These are phyloP conservation scores for Gorsachius magnificus DNA, from an alignment of 2,797 vertebrate species.

Conservation along the genomic window DNA sequence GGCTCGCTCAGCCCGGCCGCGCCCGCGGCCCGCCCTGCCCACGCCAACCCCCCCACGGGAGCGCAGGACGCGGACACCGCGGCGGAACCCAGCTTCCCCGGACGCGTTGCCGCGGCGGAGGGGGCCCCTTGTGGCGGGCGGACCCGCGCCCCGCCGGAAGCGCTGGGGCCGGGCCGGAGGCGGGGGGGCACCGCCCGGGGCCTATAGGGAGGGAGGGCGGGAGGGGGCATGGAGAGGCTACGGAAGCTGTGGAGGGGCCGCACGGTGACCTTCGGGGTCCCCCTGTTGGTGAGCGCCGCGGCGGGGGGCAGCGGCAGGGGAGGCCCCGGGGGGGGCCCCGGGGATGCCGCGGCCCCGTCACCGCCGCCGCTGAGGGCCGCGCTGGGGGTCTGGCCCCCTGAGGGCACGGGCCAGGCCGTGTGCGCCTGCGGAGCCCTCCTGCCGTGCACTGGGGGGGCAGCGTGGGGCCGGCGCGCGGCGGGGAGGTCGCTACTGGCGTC, in stretches of 20 bases:
- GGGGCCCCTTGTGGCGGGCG: neutral
- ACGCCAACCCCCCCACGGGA: too few relatives aligned
- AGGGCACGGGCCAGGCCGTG: neutral
- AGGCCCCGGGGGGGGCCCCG: too few relatives aligned
- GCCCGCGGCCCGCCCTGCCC: too few relatives aligned
- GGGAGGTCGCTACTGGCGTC: too few relatives aligned
- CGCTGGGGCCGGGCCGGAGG: neutral
- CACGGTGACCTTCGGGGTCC: slow-evolving; percentile 72
- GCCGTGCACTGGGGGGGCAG: neutral
- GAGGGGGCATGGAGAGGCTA: neutral
- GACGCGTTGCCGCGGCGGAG: neutral
- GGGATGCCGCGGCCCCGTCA: too few relatives aligned
- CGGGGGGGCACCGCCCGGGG: neutral
- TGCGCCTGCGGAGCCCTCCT: neutral
- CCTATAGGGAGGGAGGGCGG: neutral
- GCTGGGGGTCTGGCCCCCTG: neutral
- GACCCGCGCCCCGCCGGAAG: neutral
- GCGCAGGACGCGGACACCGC: rapidly evolving
- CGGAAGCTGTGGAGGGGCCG: slow-evolving; percentile 49
- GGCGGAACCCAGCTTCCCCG: neutral
- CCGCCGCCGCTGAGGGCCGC: neutral
- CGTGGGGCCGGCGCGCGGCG: neutral
- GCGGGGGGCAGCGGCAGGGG: neutral
- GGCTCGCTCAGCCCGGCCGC: neutral
- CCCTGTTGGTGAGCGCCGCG: slow-evolving; percentile 73